Conservation (phyloP, 2,888 invertebrate genomes). For the Elegia similella region DNA sequence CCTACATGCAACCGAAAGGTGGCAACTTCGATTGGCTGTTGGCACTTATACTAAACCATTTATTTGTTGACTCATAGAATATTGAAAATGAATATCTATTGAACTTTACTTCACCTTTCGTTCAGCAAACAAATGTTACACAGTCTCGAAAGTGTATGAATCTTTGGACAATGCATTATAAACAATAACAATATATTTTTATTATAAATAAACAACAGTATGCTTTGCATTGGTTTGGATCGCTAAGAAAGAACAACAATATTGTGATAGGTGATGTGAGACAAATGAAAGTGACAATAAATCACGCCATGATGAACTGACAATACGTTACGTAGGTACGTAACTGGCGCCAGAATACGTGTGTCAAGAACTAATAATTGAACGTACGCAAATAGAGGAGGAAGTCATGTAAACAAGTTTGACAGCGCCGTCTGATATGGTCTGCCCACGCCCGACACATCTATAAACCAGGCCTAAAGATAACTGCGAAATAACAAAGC, state of each 20-base stretch:
- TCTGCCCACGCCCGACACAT: slow-evolving; percentile 52
- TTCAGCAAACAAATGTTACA: too few relatives aligned
- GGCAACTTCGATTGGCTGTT: neutral
- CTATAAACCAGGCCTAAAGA: slow-evolving; percentile 45
- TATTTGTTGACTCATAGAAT: neutral
- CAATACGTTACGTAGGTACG: slow-evolving; percentile 35
- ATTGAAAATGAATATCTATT: neutral
- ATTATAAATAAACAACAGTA: too few relatives aligned
- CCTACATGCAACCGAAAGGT: neutral
- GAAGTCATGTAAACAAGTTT: slow-evolving; percentile 67
- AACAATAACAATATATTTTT: too few relatives aligned
- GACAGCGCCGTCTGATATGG: slow-evolving; percentile 54
- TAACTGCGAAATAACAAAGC: slow-evolving; percentile 37
- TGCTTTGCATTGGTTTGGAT: too few relatives aligned
- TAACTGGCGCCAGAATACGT: slow-evolving; percentile 49
- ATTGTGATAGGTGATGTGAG: neutral
- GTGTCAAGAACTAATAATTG: slow-evolving; percentile 54
- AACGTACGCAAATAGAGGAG: slow-evolving; percentile 57
- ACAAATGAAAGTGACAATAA: slow-evolving; percentile 9
- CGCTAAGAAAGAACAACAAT: neutral
- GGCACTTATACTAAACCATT: neutral
- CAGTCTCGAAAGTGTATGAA: too few relatives aligned
- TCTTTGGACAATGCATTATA: too few relatives aligned
- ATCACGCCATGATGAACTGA: slow-evolving; percentile 33
- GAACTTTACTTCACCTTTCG: too few relatives aligned